Conservation (phyloP, 23 tunicate genomes). For the Phallusia fumigata region DNA sequence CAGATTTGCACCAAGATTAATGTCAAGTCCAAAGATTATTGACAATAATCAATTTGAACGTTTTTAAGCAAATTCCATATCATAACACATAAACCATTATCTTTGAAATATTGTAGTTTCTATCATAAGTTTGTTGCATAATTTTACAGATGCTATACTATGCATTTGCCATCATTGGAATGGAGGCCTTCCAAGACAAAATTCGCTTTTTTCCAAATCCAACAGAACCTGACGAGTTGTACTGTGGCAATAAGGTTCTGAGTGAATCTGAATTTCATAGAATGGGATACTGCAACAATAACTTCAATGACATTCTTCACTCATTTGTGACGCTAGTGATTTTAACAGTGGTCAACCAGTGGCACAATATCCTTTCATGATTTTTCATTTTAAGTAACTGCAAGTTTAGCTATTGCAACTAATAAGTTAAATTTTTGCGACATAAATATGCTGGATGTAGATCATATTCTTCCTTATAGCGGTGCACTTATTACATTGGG, state of each 20-base stretch:
- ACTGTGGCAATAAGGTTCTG: slow-evolving; percentile 55
- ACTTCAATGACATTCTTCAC: slow-evolving; percentile 86
- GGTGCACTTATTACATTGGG: slow-evolving; percentile 86
- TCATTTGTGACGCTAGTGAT: slow-evolving; percentile 85
- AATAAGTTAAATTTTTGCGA: too few relatives aligned
- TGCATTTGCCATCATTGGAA: slow-evolving; percentile 86
- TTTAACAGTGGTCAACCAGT: slow-evolving; percentile 96
- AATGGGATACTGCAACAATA: slow-evolving; percentile 90
- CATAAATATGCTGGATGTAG: not conserved
- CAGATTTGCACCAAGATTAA: too few relatives aligned
- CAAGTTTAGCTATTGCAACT: too few relatives aligned
- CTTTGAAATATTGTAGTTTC: not conserved
- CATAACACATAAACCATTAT: too few relatives aligned
- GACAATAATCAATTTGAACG: too few relatives aligned
- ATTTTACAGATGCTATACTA: slow-evolving; percentile 68
- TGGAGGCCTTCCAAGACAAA: slow-evolving; percentile 82
- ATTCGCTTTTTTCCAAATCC: slow-evolving; percentile 28
- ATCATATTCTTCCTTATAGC: slow-evolving; percentile 21
- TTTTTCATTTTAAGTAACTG: too few relatives aligned
- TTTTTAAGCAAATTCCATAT: too few relatives aligned
- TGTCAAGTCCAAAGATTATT: too few relatives aligned
- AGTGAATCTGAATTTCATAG: slow-evolving; percentile 72
- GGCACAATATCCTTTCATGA: slow-evolving; percentile 97
- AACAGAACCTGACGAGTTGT: slow-evolving; percentile 22
- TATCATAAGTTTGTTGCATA: not conserved